These are phyloP conservation scores for Tanytarsus gracilentus DNA, from an alignment of 2,888 invertebrate genomes.

Conservation along the genomic window DNA sequence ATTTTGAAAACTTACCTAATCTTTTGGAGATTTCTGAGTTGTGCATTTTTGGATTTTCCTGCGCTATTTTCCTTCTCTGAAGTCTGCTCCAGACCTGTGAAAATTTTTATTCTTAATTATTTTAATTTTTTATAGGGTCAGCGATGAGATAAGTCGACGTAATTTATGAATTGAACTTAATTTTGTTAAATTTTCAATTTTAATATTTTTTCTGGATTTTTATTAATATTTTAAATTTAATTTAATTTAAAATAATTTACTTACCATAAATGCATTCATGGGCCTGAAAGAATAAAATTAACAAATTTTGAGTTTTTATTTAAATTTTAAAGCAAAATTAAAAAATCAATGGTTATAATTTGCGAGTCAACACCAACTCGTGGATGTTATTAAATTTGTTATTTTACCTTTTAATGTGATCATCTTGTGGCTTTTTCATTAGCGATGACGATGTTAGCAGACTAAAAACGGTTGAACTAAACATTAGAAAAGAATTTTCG, in stretches of 20 bases:
- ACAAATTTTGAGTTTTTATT: too few species aligned
- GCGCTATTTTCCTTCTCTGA: slow-evolving; percentile 77
- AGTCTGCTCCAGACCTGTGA: slow-evolving; percentile 16
- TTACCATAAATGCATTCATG: slow-evolving; percentile 99
- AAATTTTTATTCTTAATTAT: too few species aligned
- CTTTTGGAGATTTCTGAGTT: slow-evolving; percentile 94
- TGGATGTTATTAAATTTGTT: too few species aligned
- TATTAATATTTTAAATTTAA: too few species aligned
- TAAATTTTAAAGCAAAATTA: too few species aligned
- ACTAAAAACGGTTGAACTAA: slow-evolving; percentile 25
- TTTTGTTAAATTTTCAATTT: too few species aligned
- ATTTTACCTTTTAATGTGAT: slow-evolving; percentile 27
- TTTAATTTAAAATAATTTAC: slow-evolving; percentile 86
- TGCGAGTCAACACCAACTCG: too few species aligned
- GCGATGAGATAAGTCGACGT: too few species aligned
- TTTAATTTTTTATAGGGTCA: too few species aligned
- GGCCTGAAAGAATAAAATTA: slow-evolving; percentile 94
- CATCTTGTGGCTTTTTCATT: slow-evolving; percentile 26
- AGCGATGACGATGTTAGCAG: slow-evolving; percentile 20
- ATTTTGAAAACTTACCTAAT: slow-evolving; percentile 63
- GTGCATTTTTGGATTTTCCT: slow-evolving; percentile 89
- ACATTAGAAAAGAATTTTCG: slow-evolving; percentile 18
- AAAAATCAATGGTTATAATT: too few species aligned
- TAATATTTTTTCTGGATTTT: too few species aligned
- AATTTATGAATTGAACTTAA: too few species aligned